Evolutionary conservation across 2,113 vertebrate species (phyloP).

Genomic region (Fulmarus glacialis): DNA sequence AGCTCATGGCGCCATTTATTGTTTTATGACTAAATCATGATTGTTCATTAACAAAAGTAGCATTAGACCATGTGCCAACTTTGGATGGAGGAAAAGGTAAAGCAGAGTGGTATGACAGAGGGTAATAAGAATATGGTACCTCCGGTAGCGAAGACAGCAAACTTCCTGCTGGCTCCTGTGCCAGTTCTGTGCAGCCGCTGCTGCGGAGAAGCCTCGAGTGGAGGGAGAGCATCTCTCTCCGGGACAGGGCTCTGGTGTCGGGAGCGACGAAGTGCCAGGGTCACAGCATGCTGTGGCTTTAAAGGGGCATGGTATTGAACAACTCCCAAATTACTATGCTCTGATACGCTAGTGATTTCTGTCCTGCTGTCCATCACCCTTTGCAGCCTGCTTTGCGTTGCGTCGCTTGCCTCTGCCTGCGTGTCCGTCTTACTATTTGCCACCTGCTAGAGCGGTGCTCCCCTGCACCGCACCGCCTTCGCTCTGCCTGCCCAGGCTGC

Average conservation of each 20-base stretch:
- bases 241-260: neutral
- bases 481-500: neutral
- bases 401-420: neutral
- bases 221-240: neutral
- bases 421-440: neutral
- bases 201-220: neutral
- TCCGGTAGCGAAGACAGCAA: neutral
- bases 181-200: neutral
- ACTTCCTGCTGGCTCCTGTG: neutral
- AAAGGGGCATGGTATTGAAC: accelerated
- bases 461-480: neutral
- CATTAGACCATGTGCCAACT: neutral
- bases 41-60: constrained; percentile 44
- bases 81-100: neutral
- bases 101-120: neutral
- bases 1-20: neutral
- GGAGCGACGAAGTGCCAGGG: too few relatives aligned
- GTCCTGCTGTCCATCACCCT: neutral
- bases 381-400: neutral
- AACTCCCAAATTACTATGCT: neutral
- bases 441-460: neutral
- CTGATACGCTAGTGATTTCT: neutral
- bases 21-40: constrained; percentile 29
- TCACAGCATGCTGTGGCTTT: neutral
- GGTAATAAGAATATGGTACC: neutral